phyloP scores from a whole-genome alignment of 2,797 vertebrate genomes.

The Lepilemur ruficaudatus region DNA sequence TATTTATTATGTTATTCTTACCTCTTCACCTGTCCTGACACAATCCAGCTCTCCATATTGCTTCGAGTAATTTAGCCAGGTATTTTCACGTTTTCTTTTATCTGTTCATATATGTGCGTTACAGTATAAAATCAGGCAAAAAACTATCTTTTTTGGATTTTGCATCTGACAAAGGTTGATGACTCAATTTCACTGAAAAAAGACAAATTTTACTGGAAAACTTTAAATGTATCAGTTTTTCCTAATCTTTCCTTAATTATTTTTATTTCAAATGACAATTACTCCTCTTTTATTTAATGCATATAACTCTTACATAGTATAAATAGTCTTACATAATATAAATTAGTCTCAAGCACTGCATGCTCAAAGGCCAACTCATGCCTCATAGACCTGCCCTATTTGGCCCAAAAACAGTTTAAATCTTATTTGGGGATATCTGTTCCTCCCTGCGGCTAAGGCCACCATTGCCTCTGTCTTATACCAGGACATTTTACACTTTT shows the following conservation, averaged over 20 bases:
- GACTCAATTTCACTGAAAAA: neutral
- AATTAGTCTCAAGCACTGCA: neutral
- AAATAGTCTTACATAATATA: neutral
- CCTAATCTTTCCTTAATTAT: neutral
- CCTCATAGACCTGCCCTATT: rapidly evolving
- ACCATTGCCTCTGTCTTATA: rapidly evolving
- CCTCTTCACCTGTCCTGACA: neutral
- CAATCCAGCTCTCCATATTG: neutral
- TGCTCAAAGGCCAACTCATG: rapidly evolving
- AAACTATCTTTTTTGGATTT: neutral
- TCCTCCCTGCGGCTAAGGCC: neutral
- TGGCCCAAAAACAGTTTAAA: neutral
- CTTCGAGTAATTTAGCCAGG: neutral
- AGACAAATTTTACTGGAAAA: neutral
- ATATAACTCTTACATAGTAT: neutral
- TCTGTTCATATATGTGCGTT: neutral
- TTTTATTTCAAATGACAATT: neutral
- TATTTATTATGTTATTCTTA: neutral
- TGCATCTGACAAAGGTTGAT: neutral
- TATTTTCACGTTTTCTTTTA: neutral
- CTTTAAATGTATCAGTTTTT: neutral
- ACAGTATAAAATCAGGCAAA: neutral
- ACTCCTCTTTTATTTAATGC: neutral
- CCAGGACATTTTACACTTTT: rapidly evolving
- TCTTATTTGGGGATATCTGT: rapidly evolving